Evolutionary conservation across 2,888 invertebrate species (phyloP).

Genomic region (Oeneis ivallda): DNA sequence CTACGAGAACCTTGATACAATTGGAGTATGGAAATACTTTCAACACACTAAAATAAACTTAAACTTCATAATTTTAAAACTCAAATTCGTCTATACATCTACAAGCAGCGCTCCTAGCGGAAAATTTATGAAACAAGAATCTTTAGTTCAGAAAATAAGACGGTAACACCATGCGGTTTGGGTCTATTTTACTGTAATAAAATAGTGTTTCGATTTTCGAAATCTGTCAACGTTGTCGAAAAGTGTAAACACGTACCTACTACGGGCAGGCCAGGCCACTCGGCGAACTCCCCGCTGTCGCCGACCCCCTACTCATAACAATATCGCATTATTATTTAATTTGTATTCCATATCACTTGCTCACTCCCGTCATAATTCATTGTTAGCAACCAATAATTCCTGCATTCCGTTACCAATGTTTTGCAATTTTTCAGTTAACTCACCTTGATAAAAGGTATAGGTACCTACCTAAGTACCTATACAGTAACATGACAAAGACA

Average conservation of each 20-base stretch:
- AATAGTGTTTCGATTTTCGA: neutral
- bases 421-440: slow-evolving; percentile 12
- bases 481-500: too few relatives aligned
- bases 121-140: neutral
- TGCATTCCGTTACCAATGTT: slow-evolving; percentile 32
- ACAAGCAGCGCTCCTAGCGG: neutral
- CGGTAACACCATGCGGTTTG: neutral
- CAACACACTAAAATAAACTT: neutral
- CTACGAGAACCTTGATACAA: neutral
- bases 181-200: neutral
- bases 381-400: slow-evolving; percentile 41
- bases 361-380: slow-evolving; percentile 45
- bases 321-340: slow-evolving; percentile 57
- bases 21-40: neutral
- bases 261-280: slow-evolving; percentile 55
- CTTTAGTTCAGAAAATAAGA: neutral
- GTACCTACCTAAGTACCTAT: too few relatives aligned
- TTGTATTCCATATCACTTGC: slow-evolving; percentile 51
- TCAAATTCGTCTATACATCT: neutral
- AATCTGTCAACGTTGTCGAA: neutral
- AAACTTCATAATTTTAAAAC: neutral
- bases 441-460: too few relatives aligned
- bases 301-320: slow-evolving; percentile 60
- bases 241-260: neutral
- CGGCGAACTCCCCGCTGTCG: slow-evolving; percentile 67